A percentile compares a stretch with the other conserved stretches of the same genome.
phyloP scores from a whole-genome alignment of 2,113 vertebrate genomes.

The Ptilonorhynchus violaceus region DNA sequence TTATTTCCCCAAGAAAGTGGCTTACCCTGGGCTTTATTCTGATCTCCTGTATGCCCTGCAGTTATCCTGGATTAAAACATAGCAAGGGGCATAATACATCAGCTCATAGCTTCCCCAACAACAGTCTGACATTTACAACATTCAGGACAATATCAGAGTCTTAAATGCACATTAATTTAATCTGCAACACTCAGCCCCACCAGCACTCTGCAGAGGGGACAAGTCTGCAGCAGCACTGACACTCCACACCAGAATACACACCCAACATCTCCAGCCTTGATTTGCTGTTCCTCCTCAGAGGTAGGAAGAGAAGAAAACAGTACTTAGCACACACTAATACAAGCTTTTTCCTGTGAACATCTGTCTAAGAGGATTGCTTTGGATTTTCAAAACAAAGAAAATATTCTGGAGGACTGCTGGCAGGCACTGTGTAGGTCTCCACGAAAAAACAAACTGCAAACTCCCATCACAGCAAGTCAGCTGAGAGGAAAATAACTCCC shows the following conservation, averaged over 20 bases:
- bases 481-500: neutral
- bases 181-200: neutral
- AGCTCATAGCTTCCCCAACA: neutral
- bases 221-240: neutral
- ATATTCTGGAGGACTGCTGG: constrained; percentile 19
- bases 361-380: constrained; percentile 64
- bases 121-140: neutral
- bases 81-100: neutral
- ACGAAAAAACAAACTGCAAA: neutral
- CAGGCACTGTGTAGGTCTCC: neutral
- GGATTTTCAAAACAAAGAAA: constrained; percentile 52
- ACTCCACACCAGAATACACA: neutral
- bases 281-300: neutral
- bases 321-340: constrained; percentile 16
- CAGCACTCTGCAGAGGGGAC: neutral
- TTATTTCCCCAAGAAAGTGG: neutral
- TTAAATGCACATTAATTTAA: neutral
- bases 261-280: neutral
- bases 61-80: neutral
- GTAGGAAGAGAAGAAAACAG: constrained; percentile 20
- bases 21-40: neutral
- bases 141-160: neutral
- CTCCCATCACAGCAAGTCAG: neutral
- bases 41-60: neutral
- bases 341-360: constrained; percentile 45